Evolutionary conservation across 2,888 invertebrate species (phyloP).

Genomic region (Synanthedon myopaeformis): DNA sequence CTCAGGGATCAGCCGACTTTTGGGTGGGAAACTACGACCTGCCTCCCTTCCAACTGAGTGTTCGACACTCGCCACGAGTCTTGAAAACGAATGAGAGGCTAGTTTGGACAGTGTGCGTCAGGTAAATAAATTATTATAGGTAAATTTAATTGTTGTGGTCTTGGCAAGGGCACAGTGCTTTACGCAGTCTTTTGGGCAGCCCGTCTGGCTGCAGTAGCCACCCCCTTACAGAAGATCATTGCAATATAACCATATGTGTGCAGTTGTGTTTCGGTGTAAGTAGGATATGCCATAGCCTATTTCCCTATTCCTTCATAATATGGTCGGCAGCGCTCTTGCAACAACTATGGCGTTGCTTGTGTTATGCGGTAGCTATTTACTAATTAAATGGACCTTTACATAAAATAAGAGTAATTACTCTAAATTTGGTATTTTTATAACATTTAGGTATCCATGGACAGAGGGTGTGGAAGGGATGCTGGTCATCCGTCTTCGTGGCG

Average conservation of each 20-base stretch:
- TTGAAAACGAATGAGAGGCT: slow-evolving; percentile 46
- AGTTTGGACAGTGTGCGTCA: slow-evolving; percentile 69
- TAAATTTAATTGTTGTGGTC: slow-evolving; percentile 2
- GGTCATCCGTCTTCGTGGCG: slow-evolving; percentile 50
- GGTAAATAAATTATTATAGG: slow-evolving; percentile 29
- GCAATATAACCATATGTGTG: no score
- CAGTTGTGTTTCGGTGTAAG: background rate
- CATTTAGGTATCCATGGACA: slow-evolving; percentile 50
- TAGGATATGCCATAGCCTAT: no score
- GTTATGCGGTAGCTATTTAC: no score
- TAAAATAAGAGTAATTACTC: no score
- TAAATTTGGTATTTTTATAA: no score
- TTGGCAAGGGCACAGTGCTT: no score
- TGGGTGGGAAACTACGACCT: slow-evolving; percentile 68
- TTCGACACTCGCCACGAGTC: slow-evolving; percentile 52
- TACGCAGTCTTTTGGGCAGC: no score
- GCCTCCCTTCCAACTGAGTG: slow-evolving; percentile 71
- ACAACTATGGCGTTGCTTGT: no score
- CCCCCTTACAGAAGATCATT: no score
- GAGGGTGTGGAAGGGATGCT: slow-evolving; percentile 66
- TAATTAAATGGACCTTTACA: background rate
- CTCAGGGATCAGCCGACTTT: slow-evolving; percentile 49
- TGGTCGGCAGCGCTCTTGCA: no score
- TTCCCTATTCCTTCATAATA: no score
- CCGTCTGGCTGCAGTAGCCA: no score